These are phyloP conservation scores for Malurus leucopterus DNA, from an alignment of 2,797 vertebrate genomes.

Conservation along the genomic window DNA sequence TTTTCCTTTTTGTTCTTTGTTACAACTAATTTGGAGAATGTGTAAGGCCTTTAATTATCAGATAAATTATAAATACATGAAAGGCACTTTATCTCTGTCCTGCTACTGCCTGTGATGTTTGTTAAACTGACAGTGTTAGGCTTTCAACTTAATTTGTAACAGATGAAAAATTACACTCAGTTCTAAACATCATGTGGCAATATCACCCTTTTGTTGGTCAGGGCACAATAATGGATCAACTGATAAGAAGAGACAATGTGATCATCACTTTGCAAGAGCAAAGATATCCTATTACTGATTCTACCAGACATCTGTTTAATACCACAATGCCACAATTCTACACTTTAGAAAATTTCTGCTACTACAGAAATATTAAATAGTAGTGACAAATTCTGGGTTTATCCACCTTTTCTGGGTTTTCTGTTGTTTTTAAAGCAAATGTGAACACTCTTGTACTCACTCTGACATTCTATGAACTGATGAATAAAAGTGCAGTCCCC, in stretches of 20 bases:
- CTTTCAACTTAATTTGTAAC: background rate
- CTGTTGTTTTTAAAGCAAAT: slow-evolving; percentile 64
- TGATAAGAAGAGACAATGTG: background rate
- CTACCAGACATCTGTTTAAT: background rate
- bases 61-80: background rate
- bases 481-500: slow-evolving; percentile 94
- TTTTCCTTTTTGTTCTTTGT: background rate
- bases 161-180: background rate
- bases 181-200: background rate
- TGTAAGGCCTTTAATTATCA: background rate
- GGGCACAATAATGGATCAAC: background rate
- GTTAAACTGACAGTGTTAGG: background rate
- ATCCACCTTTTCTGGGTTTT: background rate
- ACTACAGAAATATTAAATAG: background rate
- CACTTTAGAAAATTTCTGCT: background rate
- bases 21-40: background rate
- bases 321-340: background rate
- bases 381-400: background rate
- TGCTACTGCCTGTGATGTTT: background rate
- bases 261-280: background rate
- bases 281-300: background rate
- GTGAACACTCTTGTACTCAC: slow-evolving; percentile 89
- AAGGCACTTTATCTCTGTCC: background rate
- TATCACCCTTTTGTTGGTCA: background rate
- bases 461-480: slow-evolving; percentile 93